Evolutionary conservation across 1,140 invertebrate species (phyloP), one percentile per base, ranked within the genome.

Genomic region (Trissolcus basalis): DNA sequence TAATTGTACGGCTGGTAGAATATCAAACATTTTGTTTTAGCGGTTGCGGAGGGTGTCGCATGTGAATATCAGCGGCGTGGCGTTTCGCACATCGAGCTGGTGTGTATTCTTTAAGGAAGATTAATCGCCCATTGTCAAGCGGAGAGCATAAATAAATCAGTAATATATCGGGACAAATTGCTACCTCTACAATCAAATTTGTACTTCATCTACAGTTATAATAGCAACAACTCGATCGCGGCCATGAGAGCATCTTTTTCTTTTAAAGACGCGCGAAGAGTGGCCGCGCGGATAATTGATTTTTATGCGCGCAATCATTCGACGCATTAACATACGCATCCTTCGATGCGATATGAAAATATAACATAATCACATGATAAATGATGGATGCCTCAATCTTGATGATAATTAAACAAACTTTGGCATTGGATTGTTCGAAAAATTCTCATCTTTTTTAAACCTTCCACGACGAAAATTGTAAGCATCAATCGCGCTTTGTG

Each of bases 131-230:
- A 78, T 74, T 78, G 76, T 73, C 64, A 36, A 36, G 33, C 33
- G 45, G 51, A 45, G 64, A 45, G 19, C 69, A 64, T 73, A 78
- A 78, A 78, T 78, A 69, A 78, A 61, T 70, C 59, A 61, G 51
- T 49, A 41, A 65, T 59, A 61, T 70, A 73, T 78, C 70, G 69
- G 61, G 76, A 78, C 76, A 78, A 78, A 74, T 78, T 78, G 65
- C 51, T 67, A 64, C 55, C 58, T 69, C 65, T 51, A 51, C 76
- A 51, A 65, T 71, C 19, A 70, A 65, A 74, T 60, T 70, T 11
- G 65, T 76, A 76, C 70, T 76, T 76, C n/a, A n/a, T 61, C 47
- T 48, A 14, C 39, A n/a, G n/a, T n/a, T n/a, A n/a, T n/a, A n/a
- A n/a, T n/a, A n/a, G n/a, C n/a, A n/a, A n/a, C 10, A 13, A 36